phyloP scores from a whole-genome alignment of 1,140 invertebrate genomes.

The Tyrophagus putrescentiae region DNA sequence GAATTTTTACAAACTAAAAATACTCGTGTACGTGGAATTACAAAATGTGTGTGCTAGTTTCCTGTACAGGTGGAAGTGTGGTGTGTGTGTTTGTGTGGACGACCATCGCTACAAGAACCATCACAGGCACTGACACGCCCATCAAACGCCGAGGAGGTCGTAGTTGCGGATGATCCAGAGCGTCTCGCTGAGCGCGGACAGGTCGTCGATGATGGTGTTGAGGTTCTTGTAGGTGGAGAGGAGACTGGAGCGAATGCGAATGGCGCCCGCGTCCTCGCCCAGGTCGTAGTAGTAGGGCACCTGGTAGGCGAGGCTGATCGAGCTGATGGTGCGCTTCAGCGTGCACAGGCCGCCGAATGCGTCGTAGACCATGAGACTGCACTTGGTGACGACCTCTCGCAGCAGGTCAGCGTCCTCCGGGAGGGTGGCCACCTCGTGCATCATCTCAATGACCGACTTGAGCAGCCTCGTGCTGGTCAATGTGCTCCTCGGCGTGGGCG shows the following conservation, averaged over 20 bases:
- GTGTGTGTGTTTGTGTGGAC: too few relatives aligned
- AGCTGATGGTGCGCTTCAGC: background rate
- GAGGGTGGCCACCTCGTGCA: background rate
- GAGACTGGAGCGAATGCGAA: background rate
- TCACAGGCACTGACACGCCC: too few relatives aligned
- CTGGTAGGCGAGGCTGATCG: background rate
- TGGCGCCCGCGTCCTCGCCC: background rate
- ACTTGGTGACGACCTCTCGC: background rate
- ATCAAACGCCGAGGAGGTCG: background rate
- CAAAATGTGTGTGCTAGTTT: too few relatives aligned
- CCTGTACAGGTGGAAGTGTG: too few relatives aligned
- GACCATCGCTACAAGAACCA: too few relatives aligned
- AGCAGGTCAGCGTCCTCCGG: background rate
- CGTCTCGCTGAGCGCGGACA: background rate
- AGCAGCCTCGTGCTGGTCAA: background rate
- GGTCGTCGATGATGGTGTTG: background rate
- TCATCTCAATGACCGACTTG: background rate
- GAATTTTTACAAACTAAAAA: too few relatives aligned
- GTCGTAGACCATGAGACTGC: background rate
- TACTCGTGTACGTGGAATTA: too few relatives aligned
- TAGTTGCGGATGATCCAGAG: background rate
- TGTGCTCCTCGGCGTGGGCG: background rate
- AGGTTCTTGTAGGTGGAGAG: background rate
- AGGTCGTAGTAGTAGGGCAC: background rate
- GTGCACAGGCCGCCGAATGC: background rate